Percentiles rank a stretch among this genome's conserved stretches.
phyloP scores from a whole-genome alignment of 2,888 invertebrate species.

The Petrolisthes manimaculis region DNA sequence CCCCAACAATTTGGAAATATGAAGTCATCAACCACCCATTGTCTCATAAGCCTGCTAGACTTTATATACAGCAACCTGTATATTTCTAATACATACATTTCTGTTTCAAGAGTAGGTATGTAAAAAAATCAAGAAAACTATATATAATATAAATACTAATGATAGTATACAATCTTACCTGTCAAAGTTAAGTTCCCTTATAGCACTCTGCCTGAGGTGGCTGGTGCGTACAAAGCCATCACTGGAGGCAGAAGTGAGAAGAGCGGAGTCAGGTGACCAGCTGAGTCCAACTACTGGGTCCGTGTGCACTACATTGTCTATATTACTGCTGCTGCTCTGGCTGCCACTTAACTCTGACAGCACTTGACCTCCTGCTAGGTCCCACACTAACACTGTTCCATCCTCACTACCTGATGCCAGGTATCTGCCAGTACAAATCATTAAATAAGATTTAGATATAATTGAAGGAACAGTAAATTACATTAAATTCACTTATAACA shows the following conservation, averaged over 20 bases:
- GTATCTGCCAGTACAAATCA: slow-evolving; percentile 32
- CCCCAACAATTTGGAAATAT: no score
- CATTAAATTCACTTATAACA: no score
- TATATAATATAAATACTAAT: background rate
- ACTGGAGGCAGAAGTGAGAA: slow-evolving; percentile 45
- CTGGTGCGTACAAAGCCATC: slow-evolving; percentile 58
- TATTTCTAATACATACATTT: no score
- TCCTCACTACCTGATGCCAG: slow-evolving; percentile 63
- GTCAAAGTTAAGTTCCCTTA: slow-evolving; percentile 12
- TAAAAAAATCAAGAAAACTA: background rate
- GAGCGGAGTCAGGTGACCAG: slow-evolving; percentile 57
- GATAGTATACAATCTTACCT: background rate
- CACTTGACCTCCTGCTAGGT: slow-evolving; percentile 58
- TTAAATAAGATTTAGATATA: no score
- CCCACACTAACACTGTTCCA: slow-evolving; percentile 60
- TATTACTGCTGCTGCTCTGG: slow-evolving; percentile 11
- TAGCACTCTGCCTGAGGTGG: slow-evolving; percentile 30
- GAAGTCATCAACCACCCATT: no score
- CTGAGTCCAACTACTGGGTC: slow-evolving; percentile 51
- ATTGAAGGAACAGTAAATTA: no score
- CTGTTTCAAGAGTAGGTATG: no score
- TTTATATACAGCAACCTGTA: no score
- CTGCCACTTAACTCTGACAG: slow-evolving; percentile 40
- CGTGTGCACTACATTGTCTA: slow-evolving; percentile 7
- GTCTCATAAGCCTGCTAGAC: no score